These are phyloP conservation scores for Gymnosoma rotundatum DNA, from an alignment of 2,888 invertebrate species.

Conservation along the genomic window DNA sequence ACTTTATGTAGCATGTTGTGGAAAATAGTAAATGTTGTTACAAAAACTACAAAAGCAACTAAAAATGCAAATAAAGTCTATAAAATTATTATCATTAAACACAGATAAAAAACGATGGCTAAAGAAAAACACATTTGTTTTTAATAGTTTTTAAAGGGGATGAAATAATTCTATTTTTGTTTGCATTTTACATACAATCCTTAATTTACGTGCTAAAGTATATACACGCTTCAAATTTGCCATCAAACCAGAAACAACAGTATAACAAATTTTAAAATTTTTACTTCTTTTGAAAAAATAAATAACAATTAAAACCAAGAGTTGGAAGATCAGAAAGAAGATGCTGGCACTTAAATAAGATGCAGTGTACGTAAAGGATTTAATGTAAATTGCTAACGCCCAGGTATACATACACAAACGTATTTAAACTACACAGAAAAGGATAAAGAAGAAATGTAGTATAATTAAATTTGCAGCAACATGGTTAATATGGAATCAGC, in stretches of 20 bases:
- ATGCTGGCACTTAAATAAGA: constrained; percentile 30
- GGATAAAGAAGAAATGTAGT: constrained; percentile 41
- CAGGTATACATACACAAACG: not conserved
- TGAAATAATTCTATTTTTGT: constrained; percentile 27
- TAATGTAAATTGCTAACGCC: constrained; percentile 9
- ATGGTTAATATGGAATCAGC: constrained; percentile 33
- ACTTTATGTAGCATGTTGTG: too few relatives aligned
- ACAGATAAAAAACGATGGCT: not conserved
- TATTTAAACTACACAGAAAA: not conserved
- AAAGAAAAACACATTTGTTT: not conserved
- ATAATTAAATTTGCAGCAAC: constrained; percentile 50
- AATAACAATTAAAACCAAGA: constrained; percentile 10
- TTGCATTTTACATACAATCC: constrained; percentile 9
- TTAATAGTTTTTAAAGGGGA: constrained; percentile 24
- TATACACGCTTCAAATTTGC: too few relatives aligned
- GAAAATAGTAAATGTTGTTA: constrained; percentile 2
- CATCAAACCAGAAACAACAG: not conserved
- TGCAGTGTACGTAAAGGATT: not conserved
- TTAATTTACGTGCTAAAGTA: not conserved
- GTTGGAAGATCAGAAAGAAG: constrained; percentile 13
- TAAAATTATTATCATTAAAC: constrained; percentile 18
- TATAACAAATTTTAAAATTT: not conserved
- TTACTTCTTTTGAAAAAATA: not conserved
- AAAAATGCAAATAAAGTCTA: constrained; percentile 43
- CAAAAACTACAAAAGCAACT: constrained; percentile 10